Evolutionary conservation across 2,888 invertebrate genomes (phyloP).

Genomic region (Parnassius glacialis): DNA sequence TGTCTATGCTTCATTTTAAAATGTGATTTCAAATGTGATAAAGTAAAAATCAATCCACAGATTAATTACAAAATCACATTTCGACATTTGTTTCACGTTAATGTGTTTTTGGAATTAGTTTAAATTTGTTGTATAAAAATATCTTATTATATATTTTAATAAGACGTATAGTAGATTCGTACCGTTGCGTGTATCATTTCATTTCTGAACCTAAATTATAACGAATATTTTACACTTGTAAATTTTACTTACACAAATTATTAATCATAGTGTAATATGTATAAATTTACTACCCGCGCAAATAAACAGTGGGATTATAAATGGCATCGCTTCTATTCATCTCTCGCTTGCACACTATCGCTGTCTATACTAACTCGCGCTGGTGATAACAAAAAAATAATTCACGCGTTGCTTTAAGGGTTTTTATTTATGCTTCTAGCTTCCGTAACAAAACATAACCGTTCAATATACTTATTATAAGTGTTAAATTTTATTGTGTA

Average conservation of each 20-base stretch:
- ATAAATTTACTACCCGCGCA: neutral
- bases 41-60: conserved; percentile 52
- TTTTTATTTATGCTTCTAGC: too few relatives aligned
- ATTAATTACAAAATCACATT: conserved; percentile 59
- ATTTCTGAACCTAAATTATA: neutral
- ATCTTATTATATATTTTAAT: conserved; percentile 2
- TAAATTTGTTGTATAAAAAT: conserved; percentile 27
- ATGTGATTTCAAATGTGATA: conserved; percentile 39
- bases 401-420: too few relatives aligned
- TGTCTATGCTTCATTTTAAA: conserved; percentile 29
- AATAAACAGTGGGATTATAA: too few relatives aligned
- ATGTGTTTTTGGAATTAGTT: conserved; percentile 59
- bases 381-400: too few relatives aligned
- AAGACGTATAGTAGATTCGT: neutral
- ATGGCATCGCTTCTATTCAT: too few relatives aligned
- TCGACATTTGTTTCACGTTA: conserved; percentile 68
- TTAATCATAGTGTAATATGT: neutral
- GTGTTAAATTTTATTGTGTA: too few relatives aligned
- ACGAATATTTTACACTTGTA: conserved; percentile 24
- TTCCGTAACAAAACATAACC: too few relatives aligned
- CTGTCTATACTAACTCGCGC: too few relatives aligned
- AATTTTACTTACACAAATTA: conserved; percentile 33
- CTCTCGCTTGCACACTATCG: too few relatives aligned
- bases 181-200: conserved; percentile 23
- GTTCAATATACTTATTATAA: too few relatives aligned